phyloP scores from a whole-genome alignment of 2,797 vertebrate genomes.

The Valencia hispanica region DNA sequence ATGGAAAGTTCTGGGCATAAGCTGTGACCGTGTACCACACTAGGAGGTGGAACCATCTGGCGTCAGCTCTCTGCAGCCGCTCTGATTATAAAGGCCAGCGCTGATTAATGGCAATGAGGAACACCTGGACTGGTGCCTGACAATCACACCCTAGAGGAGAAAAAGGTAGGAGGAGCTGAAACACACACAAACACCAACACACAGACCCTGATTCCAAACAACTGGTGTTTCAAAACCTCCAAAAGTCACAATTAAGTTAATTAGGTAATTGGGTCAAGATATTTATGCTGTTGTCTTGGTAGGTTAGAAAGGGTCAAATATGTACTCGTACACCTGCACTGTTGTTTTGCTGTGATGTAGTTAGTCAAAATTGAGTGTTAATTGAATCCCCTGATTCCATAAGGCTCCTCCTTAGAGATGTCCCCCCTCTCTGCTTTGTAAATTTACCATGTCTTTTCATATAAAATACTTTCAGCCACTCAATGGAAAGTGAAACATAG shows the following conservation, averaged over 20 bases:
- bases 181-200: too few species aligned
- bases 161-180: too few species aligned
- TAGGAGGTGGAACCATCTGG: too few species aligned
- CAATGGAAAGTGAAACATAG: constrained; percentile 27
- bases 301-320: constrained; percentile 35
- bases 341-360: constrained; percentile 43
- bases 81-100: too few species aligned
- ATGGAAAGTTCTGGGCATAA: too few species aligned
- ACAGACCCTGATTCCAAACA: too few species aligned
- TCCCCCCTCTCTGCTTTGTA: constrained; percentile 42
- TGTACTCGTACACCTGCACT: constrained; percentile 33
- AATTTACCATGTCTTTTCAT: constrained; percentile 65
- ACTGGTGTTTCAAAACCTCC: not conserved
- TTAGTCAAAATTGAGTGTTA: constrained; percentile 57
- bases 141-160: too few species aligned
- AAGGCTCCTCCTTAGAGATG: constrained; percentile 33
- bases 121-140: too few species aligned
- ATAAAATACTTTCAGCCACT: constrained; percentile 50
- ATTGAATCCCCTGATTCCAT: constrained; percentile 64
- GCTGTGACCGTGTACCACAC: too few species aligned
- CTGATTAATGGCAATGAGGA: too few species aligned
- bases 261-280: constrained; percentile 7
- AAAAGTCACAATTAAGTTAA: constrained; percentile 12
- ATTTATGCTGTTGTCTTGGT: not conserved
- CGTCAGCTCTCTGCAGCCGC: too few species aligned